Percentiles rank a stretch among this genome's conserved stretches.
These are phyloP conservation scores for Rhipidura dahli DNA, from an alignment of 2,113 vertebrate species.

Conservation along the genomic window DNA sequence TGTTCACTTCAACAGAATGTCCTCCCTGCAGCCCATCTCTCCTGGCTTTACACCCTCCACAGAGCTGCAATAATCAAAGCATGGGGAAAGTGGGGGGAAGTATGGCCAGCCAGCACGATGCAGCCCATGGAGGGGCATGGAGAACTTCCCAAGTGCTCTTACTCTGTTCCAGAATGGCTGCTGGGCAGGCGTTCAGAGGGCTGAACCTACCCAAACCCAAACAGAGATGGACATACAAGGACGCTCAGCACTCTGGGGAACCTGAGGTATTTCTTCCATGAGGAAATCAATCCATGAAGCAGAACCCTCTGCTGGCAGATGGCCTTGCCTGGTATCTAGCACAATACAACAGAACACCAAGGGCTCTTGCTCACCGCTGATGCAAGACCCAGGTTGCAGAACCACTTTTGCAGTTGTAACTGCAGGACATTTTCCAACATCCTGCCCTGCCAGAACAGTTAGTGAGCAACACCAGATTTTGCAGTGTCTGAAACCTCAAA, in stretches of 20 bases:
- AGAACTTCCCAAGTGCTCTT: not conserved
- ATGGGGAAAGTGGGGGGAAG: not conserved
- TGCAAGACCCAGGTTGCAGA: not conserved
- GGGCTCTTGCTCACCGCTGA: not conserved
- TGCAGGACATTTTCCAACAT: not conserved
- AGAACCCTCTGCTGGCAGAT: not conserved
- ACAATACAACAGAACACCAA: not conserved
- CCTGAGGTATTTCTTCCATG: not conserved
- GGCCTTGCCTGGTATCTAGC: not conserved
- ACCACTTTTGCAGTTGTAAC: not conserved
- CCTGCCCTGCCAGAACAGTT: not conserved
- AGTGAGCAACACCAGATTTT: not conserved
- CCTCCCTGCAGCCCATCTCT: not conserved
- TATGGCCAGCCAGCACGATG: not conserved
- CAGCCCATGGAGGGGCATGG: fast-evolving
- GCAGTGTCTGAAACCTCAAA: not conserved
- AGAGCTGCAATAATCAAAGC: not conserved
- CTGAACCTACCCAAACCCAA: not conserved
- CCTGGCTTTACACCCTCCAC: not conserved
- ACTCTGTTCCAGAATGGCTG: not conserved
- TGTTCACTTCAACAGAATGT: not conserved
- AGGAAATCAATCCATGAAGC: not conserved
- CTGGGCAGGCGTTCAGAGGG: not conserved
- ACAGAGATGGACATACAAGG: not conserved
- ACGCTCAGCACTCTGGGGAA: not conserved